Percentiles rank a stretch among this genome's conserved stretches.
phyloP scores from a whole-genome alignment of 2,888 invertebrate species.

The Peribatodes rhomboidaria region DNA sequence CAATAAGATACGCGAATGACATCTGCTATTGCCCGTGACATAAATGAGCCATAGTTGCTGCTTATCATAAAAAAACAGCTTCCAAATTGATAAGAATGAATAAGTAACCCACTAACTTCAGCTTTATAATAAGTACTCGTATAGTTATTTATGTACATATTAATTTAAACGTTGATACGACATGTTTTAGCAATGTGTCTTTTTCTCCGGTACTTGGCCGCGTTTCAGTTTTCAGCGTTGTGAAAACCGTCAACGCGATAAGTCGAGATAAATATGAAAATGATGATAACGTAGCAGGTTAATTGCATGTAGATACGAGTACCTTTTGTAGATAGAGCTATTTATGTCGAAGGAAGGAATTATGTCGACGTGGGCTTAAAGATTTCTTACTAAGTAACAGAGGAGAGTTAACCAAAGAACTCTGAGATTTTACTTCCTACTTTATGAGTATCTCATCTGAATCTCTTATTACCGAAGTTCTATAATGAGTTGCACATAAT shows the following conservation, averaged over 20 bases:
- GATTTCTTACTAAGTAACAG: neutral
- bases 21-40: neutral
- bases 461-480: too few relatives aligned
- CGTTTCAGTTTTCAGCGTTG: conserved; percentile 53
- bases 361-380: neutral
- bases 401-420: neutral
- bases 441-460: too few relatives aligned
- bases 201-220: conserved; percentile 48
- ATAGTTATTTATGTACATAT: neutral
- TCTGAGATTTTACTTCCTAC: neutral
- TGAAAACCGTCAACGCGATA: conserved; percentile 47
- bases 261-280: conserved; percentile 46
- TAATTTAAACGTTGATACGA: conserved; percentile 15
- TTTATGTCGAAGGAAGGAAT: conserved; percentile 20
- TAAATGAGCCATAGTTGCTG: neutral
- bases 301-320: conserved; percentile 38
- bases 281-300: conserved; percentile 42
- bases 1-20: neutral
- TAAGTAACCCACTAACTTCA: neutral
- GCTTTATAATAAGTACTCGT: neutral
- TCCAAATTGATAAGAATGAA: neutral
- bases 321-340: conserved; percentile 20
- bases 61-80: neutral
- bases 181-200: conserved; percentile 33
- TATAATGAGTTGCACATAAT: too few relatives aligned